Evolutionary conservation across 2,888 invertebrate genomes (phyloP), one percentile per base, ranked within the genome.

Genomic region (Opisthograptis luteolata): DNA sequence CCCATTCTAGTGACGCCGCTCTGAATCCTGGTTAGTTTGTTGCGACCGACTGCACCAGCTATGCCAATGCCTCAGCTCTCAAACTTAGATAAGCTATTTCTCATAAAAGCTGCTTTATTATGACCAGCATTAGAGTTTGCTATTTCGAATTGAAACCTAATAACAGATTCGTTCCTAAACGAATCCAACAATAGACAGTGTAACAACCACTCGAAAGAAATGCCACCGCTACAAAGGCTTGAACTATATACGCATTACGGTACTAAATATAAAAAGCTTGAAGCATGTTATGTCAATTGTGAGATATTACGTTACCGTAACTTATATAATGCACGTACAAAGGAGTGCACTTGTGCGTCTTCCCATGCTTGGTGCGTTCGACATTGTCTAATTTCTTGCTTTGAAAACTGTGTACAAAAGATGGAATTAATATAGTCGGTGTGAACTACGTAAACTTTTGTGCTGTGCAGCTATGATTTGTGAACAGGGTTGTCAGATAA

Each of bases 291-390:
- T 73, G 65, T 69, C 68, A 69, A 46, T 42, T 45, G 48, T 48
- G 48, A 53, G 63, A 62, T 58, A 61, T 34, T 13, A 40, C 32
- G 47, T 54, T 57, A 59, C 57, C 45, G 50, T 59, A 52, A 54
- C 58, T 63, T 60, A 60, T 40, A 63, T 59, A 63, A 60, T 48
- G 10, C 66, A 48, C 56, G 67, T 50, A 82, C 80, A 80, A 80
- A 79, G 79, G 72, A 70, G 61, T 73, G 80, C 83, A 79, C 76
- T 84, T 77, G 79, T 72, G 58, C 62, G 75, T 80, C 69, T 87
- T 88, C 88, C 75, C 87, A 86, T 78, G 79, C 74, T 63, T 61
- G 63, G 57, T 54, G 61, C 68, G 60, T 65, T 66, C 66, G 66
- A 74, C 82, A 84, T 83, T 81, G 83, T 83, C 70, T 66, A 66